Conservation (phyloP, 2,113 vertebrate genomes). For the Oncorhynchus clarkii region DNA sequence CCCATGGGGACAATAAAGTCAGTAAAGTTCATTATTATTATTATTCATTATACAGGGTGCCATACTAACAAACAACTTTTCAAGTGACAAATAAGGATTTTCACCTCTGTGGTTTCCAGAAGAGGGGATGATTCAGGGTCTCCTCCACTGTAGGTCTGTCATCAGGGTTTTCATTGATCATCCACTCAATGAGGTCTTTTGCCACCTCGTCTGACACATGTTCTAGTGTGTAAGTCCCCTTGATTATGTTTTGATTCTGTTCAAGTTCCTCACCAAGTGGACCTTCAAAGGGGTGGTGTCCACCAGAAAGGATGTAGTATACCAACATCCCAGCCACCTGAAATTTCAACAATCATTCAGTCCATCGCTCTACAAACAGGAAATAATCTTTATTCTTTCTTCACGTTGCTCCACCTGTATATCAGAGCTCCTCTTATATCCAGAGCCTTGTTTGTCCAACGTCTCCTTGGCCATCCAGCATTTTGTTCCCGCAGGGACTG, state of each 20-base stretch:
- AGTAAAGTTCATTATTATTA: too few relatives aligned
- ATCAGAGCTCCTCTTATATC: conserved; percentile 61
- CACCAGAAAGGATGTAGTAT: conserved; percentile 65
- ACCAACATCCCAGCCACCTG: conserved; percentile 70
- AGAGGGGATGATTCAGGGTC: conserved; percentile 63
- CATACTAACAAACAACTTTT: not conserved
- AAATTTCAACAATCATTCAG: not conserved
- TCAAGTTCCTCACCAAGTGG: not conserved
- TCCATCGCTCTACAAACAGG: too few relatives aligned
- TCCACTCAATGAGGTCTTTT: conserved; percentile 59
- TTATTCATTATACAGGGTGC: too few relatives aligned
- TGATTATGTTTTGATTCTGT: conserved; percentile 15
- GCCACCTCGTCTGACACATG: conserved; percentile 52
- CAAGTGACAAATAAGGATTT: not conserved
- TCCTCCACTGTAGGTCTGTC: conserved; percentile 53
- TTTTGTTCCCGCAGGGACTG: conserved; percentile 54
- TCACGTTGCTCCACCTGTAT: conserved; percentile 48
- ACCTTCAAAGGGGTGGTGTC: conserved; percentile 61
- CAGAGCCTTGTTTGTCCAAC: conserved; percentile 22
- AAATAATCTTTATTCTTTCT: too few relatives aligned
- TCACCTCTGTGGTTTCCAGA: conserved; percentile 49
- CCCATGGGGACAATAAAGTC: too few relatives aligned
- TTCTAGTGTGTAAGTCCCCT: conserved; percentile 54
- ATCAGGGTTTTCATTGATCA: conserved; percentile 53
- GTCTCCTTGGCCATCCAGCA: conserved; percentile 65